Base-by-base conservation (phyloP, 2,888 invertebrate genomes). In the Campoplex capitator region DNA sequence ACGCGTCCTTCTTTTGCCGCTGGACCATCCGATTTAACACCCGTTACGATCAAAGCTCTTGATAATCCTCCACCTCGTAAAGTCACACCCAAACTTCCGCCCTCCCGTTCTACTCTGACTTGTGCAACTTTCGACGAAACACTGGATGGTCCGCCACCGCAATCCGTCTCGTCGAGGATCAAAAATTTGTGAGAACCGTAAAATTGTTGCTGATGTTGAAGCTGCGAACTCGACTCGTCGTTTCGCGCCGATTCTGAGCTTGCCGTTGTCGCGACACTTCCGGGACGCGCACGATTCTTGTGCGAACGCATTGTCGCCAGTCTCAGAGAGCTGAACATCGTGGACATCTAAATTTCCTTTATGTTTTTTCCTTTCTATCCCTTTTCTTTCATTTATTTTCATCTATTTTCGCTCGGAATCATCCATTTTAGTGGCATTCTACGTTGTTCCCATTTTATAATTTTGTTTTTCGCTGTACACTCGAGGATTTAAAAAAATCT, bases 61-160 rank as follows among this genome's bases (percentile, higher is more conserved):
- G 96, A 95, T 32, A 96, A 95, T 78, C 97, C 96, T 7, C 98
- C 98, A 67, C 98, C 95, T 68, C 98, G 95, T 85, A 99, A 95
- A 2, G 98, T 98, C 89, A 99, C 97, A 0, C 99, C 99, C 86
- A 99, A 96, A 71, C 98, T 98, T 0, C 97, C 97, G 75, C 96
- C 96, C 90, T 97, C 97, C 89, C 98, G 96, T 94, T 98, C 97
- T 68, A 98, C 96, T 0, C 91, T 96, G 48, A 98, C 97, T 93
- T 97, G 97, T 74, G 97, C 97, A 92, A 97, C 95, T 95, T 97
- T 97, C 54, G 97, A 96, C 58, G 97, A 96, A 83, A 97, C 96
- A 94, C 97, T 92, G 35, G 92, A 92, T 0, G 92, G 92, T 6
- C 90, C 80, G n/a, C 89, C 83, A 9, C 68, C 88, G 7, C 78